Evolutionary conservation across 2,888 invertebrate species (phyloP).

Genomic region (Cinara cedri): DNA sequence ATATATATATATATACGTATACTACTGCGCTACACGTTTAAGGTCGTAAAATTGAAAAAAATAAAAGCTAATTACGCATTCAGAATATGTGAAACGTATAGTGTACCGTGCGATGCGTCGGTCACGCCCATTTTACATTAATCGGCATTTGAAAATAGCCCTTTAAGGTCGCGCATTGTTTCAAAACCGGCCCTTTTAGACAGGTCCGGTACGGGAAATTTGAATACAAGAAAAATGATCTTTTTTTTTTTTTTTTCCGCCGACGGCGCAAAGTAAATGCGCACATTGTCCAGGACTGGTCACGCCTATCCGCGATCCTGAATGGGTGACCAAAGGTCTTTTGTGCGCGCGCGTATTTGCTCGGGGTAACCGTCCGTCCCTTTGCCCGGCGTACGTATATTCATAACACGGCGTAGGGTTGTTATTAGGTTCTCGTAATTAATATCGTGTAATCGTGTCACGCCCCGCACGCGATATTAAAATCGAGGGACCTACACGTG

Average conservation of each 20-base stretch:
- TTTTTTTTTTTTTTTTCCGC: conserved; percentile 2
- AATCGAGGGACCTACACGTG: conserved; percentile 5
- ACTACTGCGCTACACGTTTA: conserved; percentile 10
- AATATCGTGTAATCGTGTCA: conserved; percentile 38
- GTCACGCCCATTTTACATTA: conserved; percentile 53
- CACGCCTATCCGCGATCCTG: conserved; percentile 37
- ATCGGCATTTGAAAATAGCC: conserved; percentile 45
- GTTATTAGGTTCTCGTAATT: conserved; percentile 47
- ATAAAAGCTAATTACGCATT: conserved; percentile 48
- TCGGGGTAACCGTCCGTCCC: conserved; percentile 29
- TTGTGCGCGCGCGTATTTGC: conserved; percentile 35
- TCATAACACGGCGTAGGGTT: conserved; percentile 1
- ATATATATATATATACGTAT: too few relatives aligned
- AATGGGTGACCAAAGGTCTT: conserved; percentile 50
- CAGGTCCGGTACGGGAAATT: conserved; percentile 35
- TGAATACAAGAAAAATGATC: conserved; percentile 51
- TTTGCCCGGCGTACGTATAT: background rate
- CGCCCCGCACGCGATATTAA: conserved; percentile 31
- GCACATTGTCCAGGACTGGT: conserved; percentile 42
- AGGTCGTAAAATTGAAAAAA: conserved; percentile 30
- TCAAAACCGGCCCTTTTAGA: conserved; percentile 38
- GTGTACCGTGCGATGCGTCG: conserved; percentile 8
- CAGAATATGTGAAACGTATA: conserved; percentile 12
- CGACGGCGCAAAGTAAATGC: background rate
- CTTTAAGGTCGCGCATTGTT: conserved; percentile 23